Evolutionary conservation across 2,797 vertebrate genomes (phyloP).

Genomic region (Coendou prehensilis): DNA sequence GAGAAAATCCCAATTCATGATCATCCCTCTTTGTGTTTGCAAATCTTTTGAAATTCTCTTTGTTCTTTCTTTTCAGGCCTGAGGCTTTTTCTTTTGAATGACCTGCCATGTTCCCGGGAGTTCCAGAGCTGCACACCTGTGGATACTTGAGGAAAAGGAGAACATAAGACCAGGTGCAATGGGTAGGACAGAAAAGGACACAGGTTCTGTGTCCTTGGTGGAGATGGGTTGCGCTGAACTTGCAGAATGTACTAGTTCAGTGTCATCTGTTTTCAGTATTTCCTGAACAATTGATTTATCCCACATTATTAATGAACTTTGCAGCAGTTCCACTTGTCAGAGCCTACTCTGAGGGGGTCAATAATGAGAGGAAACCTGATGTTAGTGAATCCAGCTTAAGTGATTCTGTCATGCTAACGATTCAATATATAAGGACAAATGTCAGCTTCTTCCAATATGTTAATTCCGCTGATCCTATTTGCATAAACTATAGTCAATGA

Average conservation of each 20-base stretch:
- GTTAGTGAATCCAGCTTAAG: conserved; percentile 97
- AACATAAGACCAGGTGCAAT: not conserved
- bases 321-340: conserved; percentile 96
- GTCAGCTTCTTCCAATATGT: conserved; percentile 96
- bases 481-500: conserved; percentile 93
- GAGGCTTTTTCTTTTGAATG: conserved; percentile 11
- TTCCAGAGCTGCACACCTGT: not conserved
- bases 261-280: conserved; percentile 91
- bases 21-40: not conserved
- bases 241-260: conserved; percentile 88
- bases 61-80: not conserved
- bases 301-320: conserved; percentile 99
- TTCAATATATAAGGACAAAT: conserved; percentile 98
- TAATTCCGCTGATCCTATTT: conserved; percentile 94
- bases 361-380: conserved; percentile 97
- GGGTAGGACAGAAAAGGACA: conserved; percentile 85
- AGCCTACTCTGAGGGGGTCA: conserved; percentile 94
- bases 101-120: not conserved
- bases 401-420: conserved; percentile 96
- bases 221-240: conserved; percentile 88
- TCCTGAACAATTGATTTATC: conserved; percentile 97
- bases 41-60: conserved; percentile 48
- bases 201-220: conserved; percentile 88
- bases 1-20: conserved; percentile 12
- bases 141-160: not conserved